Conservation (phyloP, 2,113 vertebrate species). For the Coregonus clupeaformis region DNA sequence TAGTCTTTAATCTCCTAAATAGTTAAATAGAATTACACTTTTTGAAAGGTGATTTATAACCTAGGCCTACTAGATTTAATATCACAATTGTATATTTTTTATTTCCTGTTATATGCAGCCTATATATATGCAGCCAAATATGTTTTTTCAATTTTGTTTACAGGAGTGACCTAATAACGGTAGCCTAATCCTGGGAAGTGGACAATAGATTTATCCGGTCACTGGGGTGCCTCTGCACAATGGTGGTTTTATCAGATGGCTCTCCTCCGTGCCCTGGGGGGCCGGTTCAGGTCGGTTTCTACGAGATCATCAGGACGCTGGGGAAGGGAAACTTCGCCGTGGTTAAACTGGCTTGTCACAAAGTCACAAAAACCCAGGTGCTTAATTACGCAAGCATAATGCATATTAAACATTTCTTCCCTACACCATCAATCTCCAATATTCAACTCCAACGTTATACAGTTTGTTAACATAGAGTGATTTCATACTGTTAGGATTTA, state of each 20-base stretch:
- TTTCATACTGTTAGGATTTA: too few species aligned
- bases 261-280: conserved; percentile 74
- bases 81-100: background rate
- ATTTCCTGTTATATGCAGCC: background rate
- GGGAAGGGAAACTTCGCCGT: conserved; percentile 98
- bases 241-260: conserved; percentile 90
- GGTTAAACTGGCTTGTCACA: conserved; percentile 92
- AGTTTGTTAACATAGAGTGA: background rate
- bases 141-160: too few species aligned
- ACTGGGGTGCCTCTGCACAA: conserved; percentile 55
- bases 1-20: too few species aligned
- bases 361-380: conserved; percentile 96
- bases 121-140: too few species aligned
- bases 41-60: too few species aligned
- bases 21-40: too few species aligned
- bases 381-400: too few species aligned
- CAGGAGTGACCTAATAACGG: too few species aligned
- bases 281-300: conserved; percentile 94
- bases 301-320: conserved; percentile 92
- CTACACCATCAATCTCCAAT: background rate
- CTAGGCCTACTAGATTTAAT: too few species aligned
- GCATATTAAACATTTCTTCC: conserved; percentile 19
- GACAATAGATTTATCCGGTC: too few species aligned
- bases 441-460: background rate
- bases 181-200: too few species aligned